Base-by-base conservation (phyloP, 2,113 vertebrate genomes). In the Cettia cetti region DNA sequence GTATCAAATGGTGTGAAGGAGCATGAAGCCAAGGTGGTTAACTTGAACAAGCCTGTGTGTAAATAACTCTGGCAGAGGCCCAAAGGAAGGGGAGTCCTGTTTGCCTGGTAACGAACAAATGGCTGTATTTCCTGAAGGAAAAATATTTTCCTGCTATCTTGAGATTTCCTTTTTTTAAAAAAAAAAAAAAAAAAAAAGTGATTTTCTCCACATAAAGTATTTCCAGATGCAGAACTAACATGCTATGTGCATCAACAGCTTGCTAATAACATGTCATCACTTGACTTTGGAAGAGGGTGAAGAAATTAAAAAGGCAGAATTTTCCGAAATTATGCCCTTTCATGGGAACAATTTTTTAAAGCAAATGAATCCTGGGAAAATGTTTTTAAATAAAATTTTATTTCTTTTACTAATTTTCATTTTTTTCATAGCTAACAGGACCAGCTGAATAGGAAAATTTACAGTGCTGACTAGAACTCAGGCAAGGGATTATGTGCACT, bases 351-450 rank as follows among this genome's bases (percentile, higher is more conserved):
- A 82, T 96, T 97, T 97, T 97, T 96, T 95, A 94, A 97, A 95
- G 84, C 81, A n/a, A 49, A 5, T 90, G 90, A 93, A 96, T 95
- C 76, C 81, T 93, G 87, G 92, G 91, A 82, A 96, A 90, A 69
- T 10, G 64, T 33, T 97, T 96, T 89, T 60, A 71, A 96, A 96
- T 96, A 87, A 94, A 93, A 92, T 85, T 69, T 90, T 6, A 83
- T 88, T 90, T 90, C 84, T 96, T 95, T 92, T 94, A 74, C 61
- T 96, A 13, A 59, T 96, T 97, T 95, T 70, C 69, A 72, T 96
- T 94, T 97, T 97, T 96, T 97, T 94, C 92, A 44, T 81, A 86
- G 89, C 69, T 97, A 97, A 97, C 96, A 97, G 39, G 96, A 95
- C 90, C 96, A 85, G 61, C 90, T 92, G 65, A 95, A 95, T 88